phyloP scores from a whole-genome alignment of 2,888 invertebrate genomes.

The Auanema freiburgensis region DNA sequence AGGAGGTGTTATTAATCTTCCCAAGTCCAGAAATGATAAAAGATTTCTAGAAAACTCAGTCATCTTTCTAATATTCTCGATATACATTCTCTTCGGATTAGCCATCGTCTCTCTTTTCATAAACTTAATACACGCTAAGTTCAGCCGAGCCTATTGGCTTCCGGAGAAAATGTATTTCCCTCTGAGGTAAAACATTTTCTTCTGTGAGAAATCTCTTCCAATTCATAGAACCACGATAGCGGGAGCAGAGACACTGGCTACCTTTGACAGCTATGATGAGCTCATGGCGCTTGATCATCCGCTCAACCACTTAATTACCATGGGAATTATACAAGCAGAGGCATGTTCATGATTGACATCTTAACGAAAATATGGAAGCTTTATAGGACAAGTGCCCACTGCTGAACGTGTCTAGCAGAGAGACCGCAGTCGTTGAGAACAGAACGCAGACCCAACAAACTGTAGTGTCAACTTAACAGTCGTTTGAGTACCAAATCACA shows the following conservation, averaged over 20 bases:
- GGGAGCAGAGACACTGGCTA: constrained; percentile 16
- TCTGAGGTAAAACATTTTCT: constrained; percentile 17
- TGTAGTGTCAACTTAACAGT: neutral
- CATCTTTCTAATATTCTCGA: constrained; percentile 11
- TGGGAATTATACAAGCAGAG: constrained; percentile 45
- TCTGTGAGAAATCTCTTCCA: neutral
- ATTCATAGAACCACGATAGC: neutral
- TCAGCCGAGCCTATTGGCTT: constrained; percentile 44
- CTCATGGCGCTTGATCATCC: constrained; percentile 28
- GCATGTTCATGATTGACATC: constrained; percentile 19
- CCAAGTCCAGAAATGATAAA: neutral
- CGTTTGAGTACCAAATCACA: neutral
- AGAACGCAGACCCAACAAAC: constrained; percentile 34
- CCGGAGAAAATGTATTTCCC: constrained; percentile 40
- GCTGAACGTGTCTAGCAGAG: constrained; percentile 27
- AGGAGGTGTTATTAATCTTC: constrained; percentile 18
- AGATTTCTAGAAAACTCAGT: constrained; percentile 18
- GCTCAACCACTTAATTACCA: constrained; percentile 41
- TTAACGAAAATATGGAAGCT: neutral
- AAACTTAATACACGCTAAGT: constrained; percentile 45
- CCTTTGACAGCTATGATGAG: constrained; percentile 35
- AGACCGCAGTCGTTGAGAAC: constrained; percentile 27
- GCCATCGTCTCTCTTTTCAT: constrained; percentile 43
- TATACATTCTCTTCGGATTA: constrained; percentile 37
- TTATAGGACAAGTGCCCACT: constrained; percentile 44